Evolutionary conservation across 1,140 invertebrate species (phyloP).

Genomic region (Brachionus plicatilis): DNA sequence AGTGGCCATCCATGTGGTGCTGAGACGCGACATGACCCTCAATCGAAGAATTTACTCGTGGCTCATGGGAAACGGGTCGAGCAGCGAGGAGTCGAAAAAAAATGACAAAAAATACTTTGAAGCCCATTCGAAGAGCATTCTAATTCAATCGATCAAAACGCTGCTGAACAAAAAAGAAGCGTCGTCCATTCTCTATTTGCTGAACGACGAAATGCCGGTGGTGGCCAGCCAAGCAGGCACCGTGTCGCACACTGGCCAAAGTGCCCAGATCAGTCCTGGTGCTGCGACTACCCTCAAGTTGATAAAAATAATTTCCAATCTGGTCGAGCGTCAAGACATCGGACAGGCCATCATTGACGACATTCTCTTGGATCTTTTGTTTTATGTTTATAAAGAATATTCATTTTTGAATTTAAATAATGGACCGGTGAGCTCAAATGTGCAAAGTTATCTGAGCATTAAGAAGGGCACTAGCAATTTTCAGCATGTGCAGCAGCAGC

Average conservation of each 20-base stretch:
- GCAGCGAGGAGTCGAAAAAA: neutral
- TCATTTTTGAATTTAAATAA: constrained; percentile 6
- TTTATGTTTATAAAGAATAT: constrained; percentile 58
- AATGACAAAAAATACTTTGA: constrained; percentile 64
- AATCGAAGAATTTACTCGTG: constrained; percentile 79
- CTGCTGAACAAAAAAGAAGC: constrained; percentile 52
- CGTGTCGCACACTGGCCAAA: neutral
- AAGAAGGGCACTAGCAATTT: neutral
- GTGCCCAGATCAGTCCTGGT: neutral
- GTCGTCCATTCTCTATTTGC: neutral
- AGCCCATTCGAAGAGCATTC: constrained; percentile 64
- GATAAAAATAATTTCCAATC: constrained; percentile 75
- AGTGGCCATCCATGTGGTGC: constrained; percentile 72
- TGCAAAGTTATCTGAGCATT: neutral
- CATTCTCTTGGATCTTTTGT: constrained; percentile 77
- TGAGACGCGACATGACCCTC: constrained; percentile 82
- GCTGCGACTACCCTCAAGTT: constrained; percentile 65
- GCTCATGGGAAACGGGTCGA: constrained; percentile 62
- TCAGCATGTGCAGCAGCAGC: constrained; percentile 22
- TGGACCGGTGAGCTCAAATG: neutral
- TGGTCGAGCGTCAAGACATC: constrained; percentile 83
- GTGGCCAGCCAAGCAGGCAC: neutral
- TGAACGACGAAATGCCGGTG: neutral
- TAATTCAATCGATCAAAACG: constrained; percentile 57
- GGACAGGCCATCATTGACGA: constrained; percentile 76